These are phyloP conservation scores for Typhlichthys eigenmanni DNA, from an alignment of 2,797 vertebrate species.

Conservation along the genomic window DNA sequence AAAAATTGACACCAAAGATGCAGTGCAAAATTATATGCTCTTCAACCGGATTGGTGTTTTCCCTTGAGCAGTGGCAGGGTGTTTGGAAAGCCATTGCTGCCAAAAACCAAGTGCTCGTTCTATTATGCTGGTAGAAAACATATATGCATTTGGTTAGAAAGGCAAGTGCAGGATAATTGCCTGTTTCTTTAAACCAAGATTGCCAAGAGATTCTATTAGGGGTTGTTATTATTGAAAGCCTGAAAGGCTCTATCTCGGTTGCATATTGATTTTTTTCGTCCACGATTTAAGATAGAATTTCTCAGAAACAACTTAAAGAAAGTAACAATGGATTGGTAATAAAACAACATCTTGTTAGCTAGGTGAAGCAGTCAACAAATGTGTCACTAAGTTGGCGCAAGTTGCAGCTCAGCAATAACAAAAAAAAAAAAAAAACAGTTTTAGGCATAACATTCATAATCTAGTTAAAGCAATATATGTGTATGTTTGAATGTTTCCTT, in stretches of 20 bases:
- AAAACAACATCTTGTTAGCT: slow-evolving; percentile 3
- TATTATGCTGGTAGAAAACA: slow-evolving; percentile 68
- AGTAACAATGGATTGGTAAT: slow-evolving; percentile 2
- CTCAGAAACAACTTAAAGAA: slow-evolving; percentile 4
- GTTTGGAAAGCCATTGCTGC: slow-evolving; percentile 69
- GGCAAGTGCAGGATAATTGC: slow-evolving; percentile 47
- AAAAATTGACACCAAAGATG: slow-evolving; percentile 96
- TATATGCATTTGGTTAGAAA: slow-evolving; percentile 43
- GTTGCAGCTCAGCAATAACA: slow-evolving; percentile 25
- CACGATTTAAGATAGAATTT: slow-evolving; percentile 10
- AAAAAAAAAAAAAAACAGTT: too few species aligned
- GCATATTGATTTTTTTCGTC: background rate
- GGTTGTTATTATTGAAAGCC: slow-evolving; percentile 20
- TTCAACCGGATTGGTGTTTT: slow-evolving; percentile 88
- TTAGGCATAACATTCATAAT: too few species aligned
- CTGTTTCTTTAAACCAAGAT: slow-evolving; percentile 24
- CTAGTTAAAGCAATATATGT: slow-evolving; percentile 1
- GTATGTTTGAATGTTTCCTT: slow-evolving; percentile 31
- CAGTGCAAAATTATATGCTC: slow-evolving; percentile 84
- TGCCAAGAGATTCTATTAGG: slow-evolving; percentile 19
- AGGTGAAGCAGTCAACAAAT: background rate
- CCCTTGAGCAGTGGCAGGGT: slow-evolving; percentile 83
- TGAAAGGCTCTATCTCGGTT: slow-evolving; percentile 1
- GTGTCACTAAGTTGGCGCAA: slow-evolving; percentile 7
- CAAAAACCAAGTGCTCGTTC: slow-evolving; percentile 54